Percentiles rank a stretch among this genome's conserved stretches.
Evolutionary conservation across 2,888 invertebrate species (phyloP).

Genomic region (Platerodrilus igneus): DNA sequence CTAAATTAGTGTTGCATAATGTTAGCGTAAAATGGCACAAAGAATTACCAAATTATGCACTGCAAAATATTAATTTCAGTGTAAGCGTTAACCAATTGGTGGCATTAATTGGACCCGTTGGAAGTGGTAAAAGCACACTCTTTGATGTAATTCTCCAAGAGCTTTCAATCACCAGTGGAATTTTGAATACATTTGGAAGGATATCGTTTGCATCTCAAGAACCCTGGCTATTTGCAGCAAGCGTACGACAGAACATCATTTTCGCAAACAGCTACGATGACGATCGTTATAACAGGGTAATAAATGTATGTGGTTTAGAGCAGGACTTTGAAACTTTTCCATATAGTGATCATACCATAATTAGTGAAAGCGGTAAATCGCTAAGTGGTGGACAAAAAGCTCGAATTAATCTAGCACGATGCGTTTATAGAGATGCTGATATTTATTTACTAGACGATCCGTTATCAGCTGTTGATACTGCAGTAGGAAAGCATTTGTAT

Average conservation of each 20-base stretch:
- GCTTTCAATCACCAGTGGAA: conserved; percentile 58
- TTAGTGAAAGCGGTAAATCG: conserved; percentile 73
- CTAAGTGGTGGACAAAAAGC: conserved; percentile 80
- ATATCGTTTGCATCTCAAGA: conserved; percentile 75
- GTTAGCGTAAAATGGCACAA: too few species aligned
- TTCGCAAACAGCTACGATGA: conserved; percentile 65
- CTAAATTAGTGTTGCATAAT: too few species aligned
- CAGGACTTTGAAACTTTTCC: conserved; percentile 68
- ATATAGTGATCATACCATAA: conserved; percentile 66
- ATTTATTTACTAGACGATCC: conserved; percentile 79
- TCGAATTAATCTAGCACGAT: conserved; percentile 70
- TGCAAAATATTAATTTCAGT: too few species aligned
- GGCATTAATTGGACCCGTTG: conserved; percentile 67
- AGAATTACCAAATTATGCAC: too few species aligned
- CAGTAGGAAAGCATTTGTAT: conserved; percentile 71
- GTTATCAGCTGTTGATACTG: conserved; percentile 72
- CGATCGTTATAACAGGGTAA: conserved; percentile 48
- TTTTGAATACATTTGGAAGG: conserved; percentile 57
- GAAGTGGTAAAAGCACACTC: conserved; percentile 65
- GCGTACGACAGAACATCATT: conserved; percentile 72
- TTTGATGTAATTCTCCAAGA: conserved; percentile 69
- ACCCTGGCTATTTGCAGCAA: conserved; percentile 71
- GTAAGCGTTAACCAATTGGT: too few species aligned
- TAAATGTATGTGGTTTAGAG: conserved; percentile 60
- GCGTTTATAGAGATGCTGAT: conserved; percentile 71